Evolutionary conservation across 2,888 invertebrate genomes (phyloP).

Genomic region (Anoplius nigerrimus): DNA sequence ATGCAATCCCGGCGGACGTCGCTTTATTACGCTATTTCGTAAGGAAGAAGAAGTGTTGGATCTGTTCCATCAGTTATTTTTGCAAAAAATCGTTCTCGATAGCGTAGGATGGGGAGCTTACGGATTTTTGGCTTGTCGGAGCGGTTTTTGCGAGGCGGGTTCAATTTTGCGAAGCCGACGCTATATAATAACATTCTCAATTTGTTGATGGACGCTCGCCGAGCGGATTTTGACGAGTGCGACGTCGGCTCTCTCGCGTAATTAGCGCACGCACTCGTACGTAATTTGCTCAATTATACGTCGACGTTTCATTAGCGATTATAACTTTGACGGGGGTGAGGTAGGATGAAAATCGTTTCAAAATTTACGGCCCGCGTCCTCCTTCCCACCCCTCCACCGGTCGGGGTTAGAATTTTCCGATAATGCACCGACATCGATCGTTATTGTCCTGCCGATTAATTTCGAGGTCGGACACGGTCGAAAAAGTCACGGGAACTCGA

Average conservation of each 20-base stretch:
- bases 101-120: no score
- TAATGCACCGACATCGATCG: constrained; percentile 7
- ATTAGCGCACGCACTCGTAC: constrained; percentile 1
- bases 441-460: no score
- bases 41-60: no score
- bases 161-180: no score
- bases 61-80: no score
- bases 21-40: no score
- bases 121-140: no score
- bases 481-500: constrained; percentile 10
- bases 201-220: constrained; percentile 29
- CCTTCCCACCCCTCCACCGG: no score
- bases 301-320: constrained; percentile 35
- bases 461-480: background rate
- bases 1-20: no score
- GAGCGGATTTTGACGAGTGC: constrained; percentile 23
- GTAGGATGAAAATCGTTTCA: background rate
- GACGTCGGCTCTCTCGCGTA: constrained; percentile 13
- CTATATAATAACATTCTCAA: constrained; percentile 29
- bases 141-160: no score
- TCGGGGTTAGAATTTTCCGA: constrained; percentile 29
- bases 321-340: constrained; percentile 19
- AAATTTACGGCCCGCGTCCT: constrained; percentile 19
- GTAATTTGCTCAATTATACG: constrained; percentile 22
- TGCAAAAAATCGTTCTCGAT: no score